A percentile compares a stretch with the other conserved stretches of the same genome.
Conservation (phyloP, 2,113 vertebrate genomes). For the Phasianus colchicus region DNA sequence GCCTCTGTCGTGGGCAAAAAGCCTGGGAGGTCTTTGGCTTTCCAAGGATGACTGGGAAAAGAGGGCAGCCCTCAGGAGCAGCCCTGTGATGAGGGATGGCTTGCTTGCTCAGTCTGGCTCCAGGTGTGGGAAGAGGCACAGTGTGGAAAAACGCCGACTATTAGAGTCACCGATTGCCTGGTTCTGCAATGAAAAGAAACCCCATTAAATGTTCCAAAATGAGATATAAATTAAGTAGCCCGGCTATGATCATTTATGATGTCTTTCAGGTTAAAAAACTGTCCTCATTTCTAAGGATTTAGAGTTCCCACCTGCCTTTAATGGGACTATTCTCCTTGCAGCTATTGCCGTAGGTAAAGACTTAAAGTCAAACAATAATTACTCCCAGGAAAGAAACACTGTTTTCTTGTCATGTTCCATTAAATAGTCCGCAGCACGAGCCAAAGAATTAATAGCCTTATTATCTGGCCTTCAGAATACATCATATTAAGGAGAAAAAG, state of each 20-base stretch:
- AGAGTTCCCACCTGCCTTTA: conserved; percentile 34
- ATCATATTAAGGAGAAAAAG: conserved; percentile 27
- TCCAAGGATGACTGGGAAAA: neutral
- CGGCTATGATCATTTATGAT: neutral
- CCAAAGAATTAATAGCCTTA: conserved; percentile 51
- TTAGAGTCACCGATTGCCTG: neutral
- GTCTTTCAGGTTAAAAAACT: neutral
- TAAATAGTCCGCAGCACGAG: conserved; percentile 42
- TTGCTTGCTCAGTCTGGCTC: neutral
- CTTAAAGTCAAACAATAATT: conserved; percentile 56
- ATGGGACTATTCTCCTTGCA: conserved; percentile 26
- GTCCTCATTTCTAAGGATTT: conserved; percentile 13
- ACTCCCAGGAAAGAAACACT: conserved; percentile 45
- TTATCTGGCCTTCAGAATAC: conserved; percentile 48
- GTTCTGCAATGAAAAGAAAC: neutral
- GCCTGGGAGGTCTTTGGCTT: neutral
- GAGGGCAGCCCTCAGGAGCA: neutral
- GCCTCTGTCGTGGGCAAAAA: neutral
- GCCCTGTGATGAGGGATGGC: neutral
- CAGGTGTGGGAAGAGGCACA: neutral
- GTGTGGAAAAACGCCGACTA: neutral
- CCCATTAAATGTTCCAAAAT: neutral
- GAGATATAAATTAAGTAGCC: neutral
- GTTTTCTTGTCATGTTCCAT: conserved; percentile 68
- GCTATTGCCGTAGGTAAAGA: conserved; percentile 43